A percentile compares a stretch with the other conserved stretches of the same genome.
These are phyloP conservation scores for Crambe crambe DNA, from an alignment of 37 sponge, comb jelly and placozoan genomes.

Conservation along the genomic window DNA sequence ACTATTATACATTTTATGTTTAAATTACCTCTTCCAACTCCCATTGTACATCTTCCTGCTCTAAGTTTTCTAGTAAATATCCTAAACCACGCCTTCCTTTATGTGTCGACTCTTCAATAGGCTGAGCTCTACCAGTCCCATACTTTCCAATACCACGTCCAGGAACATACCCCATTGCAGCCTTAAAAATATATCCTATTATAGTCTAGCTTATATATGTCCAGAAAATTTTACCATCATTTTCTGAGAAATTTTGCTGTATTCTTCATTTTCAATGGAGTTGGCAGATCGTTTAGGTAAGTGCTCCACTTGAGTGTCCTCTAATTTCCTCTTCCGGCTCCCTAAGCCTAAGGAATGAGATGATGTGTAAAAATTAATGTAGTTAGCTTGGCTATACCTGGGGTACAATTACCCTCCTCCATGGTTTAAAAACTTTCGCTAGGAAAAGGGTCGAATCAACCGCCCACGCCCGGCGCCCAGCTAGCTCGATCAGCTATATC, in stretches of 20 bases:
- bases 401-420: too few species aligned
- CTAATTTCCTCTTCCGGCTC: background rate
- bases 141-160: slow-evolving; percentile 67
- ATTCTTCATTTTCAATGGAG: background rate
- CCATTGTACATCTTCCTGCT: slow-evolving; percentile 68
- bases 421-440: too few species aligned
- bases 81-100: slow-evolving; percentile 73
- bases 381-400: too few species aligned
- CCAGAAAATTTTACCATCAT: slow-evolving; percentile 67
- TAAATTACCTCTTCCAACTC: slow-evolving; percentile 64
- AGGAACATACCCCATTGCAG: slow-evolving; percentile 78
- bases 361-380: too few species aligned
- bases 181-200: too few species aligned
- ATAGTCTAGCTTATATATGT: too few species aligned
- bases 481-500: too few species aligned
- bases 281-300: background rate
- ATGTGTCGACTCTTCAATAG: slow-evolving; percentile 66
- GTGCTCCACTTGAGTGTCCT: background rate
- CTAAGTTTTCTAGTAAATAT: slow-evolving; percentile 34
- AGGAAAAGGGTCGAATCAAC: too few species aligned
- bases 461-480: too few species aligned
- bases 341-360: too few species aligned
- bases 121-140: slow-evolving; percentile 61
- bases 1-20: background rate
- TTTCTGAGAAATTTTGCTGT: slow-evolving; percentile 42